Evolutionary conservation across 2,113 vertebrate species (phyloP).

Genomic region (Motacilla tschutschensis): DNA sequence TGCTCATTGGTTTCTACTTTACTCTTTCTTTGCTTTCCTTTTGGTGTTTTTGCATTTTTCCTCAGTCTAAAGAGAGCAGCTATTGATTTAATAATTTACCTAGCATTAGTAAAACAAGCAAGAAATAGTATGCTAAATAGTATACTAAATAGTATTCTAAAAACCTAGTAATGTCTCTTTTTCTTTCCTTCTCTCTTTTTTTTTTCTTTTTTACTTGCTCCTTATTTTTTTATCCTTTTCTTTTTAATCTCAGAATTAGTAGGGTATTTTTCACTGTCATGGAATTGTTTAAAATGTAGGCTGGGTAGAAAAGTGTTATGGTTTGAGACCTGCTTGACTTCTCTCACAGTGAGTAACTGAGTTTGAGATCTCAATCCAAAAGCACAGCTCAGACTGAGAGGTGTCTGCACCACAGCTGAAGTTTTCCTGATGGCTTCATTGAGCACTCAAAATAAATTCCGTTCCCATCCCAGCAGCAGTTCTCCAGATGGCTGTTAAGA

Average conservation of each 20-base stretch:
- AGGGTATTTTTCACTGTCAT: background rate
- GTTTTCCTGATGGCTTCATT: background rate
- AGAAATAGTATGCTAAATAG: background rate
- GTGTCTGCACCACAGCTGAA: background rate
- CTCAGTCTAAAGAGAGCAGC: background rate
- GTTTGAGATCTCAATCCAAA: background rate
- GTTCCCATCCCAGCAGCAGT: background rate
- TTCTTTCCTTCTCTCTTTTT: rapidly evolving
- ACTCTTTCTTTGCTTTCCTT: background rate
- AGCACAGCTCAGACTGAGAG: background rate
- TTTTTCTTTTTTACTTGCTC: rapidly evolving
- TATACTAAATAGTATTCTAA: background rate
- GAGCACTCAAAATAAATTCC: background rate
- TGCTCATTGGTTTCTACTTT: background rate
- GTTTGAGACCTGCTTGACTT: background rate
- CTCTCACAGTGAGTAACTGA: background rate
- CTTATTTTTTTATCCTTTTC: rapidly evolving
- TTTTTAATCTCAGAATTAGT: background rate
- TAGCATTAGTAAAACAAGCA: background rate
- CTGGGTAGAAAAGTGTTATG: background rate
- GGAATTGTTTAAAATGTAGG: rapidly evolving
- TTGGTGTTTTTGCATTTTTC: background rate
- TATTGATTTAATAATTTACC: background rate
- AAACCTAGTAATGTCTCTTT: rapidly evolving
- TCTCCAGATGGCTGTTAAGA: background rate